A percentile compares a stretch with the other conserved stretches of the same genome.
phyloP scores from a whole-genome alignment of 2,888 invertebrate genomes.

The Deilephila elpenor region DNA sequence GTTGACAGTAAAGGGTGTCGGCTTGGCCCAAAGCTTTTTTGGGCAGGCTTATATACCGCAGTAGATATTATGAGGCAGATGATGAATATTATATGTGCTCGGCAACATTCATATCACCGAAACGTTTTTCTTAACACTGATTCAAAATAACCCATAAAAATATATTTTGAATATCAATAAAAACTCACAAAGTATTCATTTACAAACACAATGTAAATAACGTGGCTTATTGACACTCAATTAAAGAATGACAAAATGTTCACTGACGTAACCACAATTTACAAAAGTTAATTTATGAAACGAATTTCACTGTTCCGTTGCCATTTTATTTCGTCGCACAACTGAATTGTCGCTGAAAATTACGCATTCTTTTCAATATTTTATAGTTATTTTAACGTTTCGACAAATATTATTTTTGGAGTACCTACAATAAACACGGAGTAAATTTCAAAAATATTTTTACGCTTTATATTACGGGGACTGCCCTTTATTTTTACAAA shows the following conservation, averaged over 20 bases:
- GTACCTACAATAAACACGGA: neutral
- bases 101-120: no score
- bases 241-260: conserved; percentile 12
- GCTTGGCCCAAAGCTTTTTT: no score
- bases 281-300: conserved; percentile 7
- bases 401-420: neutral
- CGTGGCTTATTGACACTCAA: conserved; percentile 2
- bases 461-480: neutral
- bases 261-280: neutral
- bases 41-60: no score
- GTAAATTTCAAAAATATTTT: neutral
- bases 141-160: no score
- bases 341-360: neutral
- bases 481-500: no score
- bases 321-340: conserved; percentile 5
- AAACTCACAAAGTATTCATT: neutral
- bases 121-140: no score
- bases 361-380: neutral
- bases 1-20: no score
- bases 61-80: no score
- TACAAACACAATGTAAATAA: neutral
- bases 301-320: conserved; percentile 3
- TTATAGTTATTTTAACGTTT: neutral
- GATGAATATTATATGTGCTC: no score
- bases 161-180: neutral